Evolutionary conservation across 1,140 invertebrate species (phyloP), one percentile per base, ranked within the genome.

Genomic region (Campoletis sonorensis): DNA sequence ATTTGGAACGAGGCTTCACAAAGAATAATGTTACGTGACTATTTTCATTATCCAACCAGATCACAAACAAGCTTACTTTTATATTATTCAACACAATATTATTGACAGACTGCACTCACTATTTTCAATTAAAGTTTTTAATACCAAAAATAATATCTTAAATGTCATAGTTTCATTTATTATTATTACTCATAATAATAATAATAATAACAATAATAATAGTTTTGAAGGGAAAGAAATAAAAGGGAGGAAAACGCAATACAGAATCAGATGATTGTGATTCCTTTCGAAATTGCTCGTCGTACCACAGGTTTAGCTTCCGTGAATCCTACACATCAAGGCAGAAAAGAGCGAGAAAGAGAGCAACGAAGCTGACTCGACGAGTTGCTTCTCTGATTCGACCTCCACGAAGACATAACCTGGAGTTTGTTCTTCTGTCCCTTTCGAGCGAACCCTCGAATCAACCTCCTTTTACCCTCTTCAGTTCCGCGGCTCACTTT

Each of bases 351-450:
- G 75, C 73, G 72, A 30, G 75, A 80, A 82, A 83, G 58, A 81
- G 37, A 58, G 45, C 68, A 67, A 75, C 76, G 64, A 54, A 83
- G 86, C 86, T 85, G 86, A 87, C 85, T 85, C 84, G 70, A 76
- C 49, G 72, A 58, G 45, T 84, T 73, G 67, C 58, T 51, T 76
- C 71, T 61, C 45, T 73, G 18, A 73, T 49, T 51, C 82, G 75
- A 80, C 79, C 70, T 84, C 81, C 79, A 79, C 71, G 26, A 21
- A 15, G 72, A 73, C 33, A 80, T 79, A 84, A 79, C 81, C 82
- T 82, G 61, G 75, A 81, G 33, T 33, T 71, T 71, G 33, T 37
- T 18, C 33, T 13, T 37, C 68, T 26, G 15, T 68, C 64, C 21
- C 13, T 15, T 26, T 75, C 37, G 10, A 75, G n/a, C 37, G 18